Conservation (phyloP, 2,113 vertebrate species). For the Tamias sibiricus region DNA sequence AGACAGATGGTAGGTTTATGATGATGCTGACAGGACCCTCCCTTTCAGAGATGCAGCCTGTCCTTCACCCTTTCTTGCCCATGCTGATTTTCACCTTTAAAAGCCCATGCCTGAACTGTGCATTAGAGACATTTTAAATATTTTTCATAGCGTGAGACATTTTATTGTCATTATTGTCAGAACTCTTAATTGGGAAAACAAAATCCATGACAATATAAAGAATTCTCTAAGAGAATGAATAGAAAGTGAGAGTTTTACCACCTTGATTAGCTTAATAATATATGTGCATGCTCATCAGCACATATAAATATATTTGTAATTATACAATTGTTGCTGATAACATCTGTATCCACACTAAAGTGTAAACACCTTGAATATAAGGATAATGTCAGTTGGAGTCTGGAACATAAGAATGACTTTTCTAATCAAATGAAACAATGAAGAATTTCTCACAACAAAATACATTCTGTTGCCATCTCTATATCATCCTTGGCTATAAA, state of each 20-base stretch:
- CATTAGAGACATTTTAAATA: neutral
- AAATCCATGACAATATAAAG: neutral
- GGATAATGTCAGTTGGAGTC: neutral
- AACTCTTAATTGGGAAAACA: neutral
- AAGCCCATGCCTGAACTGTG: neutral
- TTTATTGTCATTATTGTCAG: neutral
- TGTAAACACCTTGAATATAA: neutral
- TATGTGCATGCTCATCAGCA: too few relatives aligned
- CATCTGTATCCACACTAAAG: neutral
- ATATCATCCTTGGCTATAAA: neutral
- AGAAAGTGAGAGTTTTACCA: neutral
- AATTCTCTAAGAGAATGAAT: neutral
- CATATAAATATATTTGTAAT: neutral
- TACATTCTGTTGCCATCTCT: neutral
- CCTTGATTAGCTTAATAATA: neutral
- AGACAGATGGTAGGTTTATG: neutral
- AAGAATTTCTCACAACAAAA: constrained; percentile 6
- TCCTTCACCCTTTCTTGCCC: neutral
- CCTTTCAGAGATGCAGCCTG: neutral
- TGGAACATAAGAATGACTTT: neutral
- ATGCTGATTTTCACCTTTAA: neutral
- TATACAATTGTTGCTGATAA: neutral
- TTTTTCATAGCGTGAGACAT: neutral
- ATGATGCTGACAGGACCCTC: too few relatives aligned
- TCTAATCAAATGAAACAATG: neutral